Conservation (phyloP, 2,888 invertebrate species). For the Trisateles emortualis region DNA sequence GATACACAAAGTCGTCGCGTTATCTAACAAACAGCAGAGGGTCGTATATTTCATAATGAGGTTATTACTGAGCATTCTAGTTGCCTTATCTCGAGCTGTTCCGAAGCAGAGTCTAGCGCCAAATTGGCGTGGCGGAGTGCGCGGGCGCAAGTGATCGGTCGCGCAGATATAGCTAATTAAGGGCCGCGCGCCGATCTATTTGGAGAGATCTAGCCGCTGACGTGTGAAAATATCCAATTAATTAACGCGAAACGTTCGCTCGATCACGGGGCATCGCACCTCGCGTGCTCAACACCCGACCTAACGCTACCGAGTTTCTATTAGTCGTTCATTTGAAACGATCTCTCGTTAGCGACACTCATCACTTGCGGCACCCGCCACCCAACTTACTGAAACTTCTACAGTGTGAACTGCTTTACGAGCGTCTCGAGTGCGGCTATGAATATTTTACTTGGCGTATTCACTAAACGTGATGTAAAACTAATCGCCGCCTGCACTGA, state of each 20-base stretch:
- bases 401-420: neutral
- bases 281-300: slow-evolving; percentile 74
- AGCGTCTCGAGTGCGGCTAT: neutral
- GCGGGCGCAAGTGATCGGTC: slow-evolving; percentile 78
- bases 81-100: slow-evolving; percentile 76
- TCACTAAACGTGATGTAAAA: slow-evolving; percentile 23
- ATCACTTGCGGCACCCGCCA: slow-evolving; percentile 19
- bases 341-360: slow-evolving; percentile 47
- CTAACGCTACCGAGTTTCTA: slow-evolving; percentile 62
- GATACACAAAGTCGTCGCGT: slow-evolving; percentile 58
- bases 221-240: slow-evolving; percentile 87
- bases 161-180: slow-evolving; percentile 84
- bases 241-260: slow-evolving; percentile 80
- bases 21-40: slow-evolving; percentile 72
- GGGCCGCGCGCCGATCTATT: slow-evolving; percentile 84
- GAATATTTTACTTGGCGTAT: slow-evolving; percentile 13
- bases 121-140: slow-evolving; percentile 85
- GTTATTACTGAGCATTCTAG: slow-evolving; percentile 83
- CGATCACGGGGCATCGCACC: slow-evolving; percentile 72
- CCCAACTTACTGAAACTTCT: neutral
- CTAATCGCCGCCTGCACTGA: slow-evolving; percentile 32
- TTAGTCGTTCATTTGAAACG: slow-evolving; percentile 64
- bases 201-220: slow-evolving; percentile 84
- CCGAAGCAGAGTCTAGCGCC: slow-evolving; percentile 77
- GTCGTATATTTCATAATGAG: slow-evolving; percentile 84